Percentiles rank a stretch among this genome's conserved stretches.
phyloP scores from a whole-genome alignment of 2,113 vertebrate genomes.

The Leucoraja erinaceus region DNA sequence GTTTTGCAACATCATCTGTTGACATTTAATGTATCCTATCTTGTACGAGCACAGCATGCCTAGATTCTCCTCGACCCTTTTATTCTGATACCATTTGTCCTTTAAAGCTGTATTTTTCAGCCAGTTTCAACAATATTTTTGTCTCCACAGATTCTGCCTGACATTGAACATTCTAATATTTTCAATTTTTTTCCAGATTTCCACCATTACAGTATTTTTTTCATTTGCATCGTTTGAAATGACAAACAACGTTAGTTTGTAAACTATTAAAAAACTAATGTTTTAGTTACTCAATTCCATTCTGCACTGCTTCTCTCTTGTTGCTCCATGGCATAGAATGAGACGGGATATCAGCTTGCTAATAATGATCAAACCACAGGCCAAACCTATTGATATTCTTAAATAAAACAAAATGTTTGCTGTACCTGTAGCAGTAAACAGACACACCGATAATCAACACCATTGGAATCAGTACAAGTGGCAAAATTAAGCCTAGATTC shows the following conservation, averaged over 20 bases:
- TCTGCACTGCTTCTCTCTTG: background rate
- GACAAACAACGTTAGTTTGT: background rate
- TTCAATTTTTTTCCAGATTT: no score
- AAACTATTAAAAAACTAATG: background rate
- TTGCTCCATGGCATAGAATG: background rate
- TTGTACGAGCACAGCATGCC: no score
- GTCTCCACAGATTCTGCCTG: no score
- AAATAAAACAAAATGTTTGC: background rate
- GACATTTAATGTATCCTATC: no score
- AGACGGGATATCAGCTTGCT: background rate
- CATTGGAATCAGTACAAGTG: conserved; percentile 83
- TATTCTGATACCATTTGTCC: no score
- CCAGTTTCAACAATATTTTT: no score
- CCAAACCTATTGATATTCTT: background rate
- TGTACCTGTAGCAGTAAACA: conserved; percentile 88
- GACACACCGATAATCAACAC: conserved; percentile 71
- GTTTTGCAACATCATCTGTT: no score
- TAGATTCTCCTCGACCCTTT: no score
- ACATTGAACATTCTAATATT: no score
- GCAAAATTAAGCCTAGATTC: conserved; percentile 80
- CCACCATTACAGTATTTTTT: no score
- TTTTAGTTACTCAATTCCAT: background rate
- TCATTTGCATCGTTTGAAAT: background rate
- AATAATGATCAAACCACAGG: background rate
- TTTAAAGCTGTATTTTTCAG: no score